phyloP scores from a whole-genome alignment of 2,113 vertebrate genomes.

The Acrocephalus kingi region DNA sequence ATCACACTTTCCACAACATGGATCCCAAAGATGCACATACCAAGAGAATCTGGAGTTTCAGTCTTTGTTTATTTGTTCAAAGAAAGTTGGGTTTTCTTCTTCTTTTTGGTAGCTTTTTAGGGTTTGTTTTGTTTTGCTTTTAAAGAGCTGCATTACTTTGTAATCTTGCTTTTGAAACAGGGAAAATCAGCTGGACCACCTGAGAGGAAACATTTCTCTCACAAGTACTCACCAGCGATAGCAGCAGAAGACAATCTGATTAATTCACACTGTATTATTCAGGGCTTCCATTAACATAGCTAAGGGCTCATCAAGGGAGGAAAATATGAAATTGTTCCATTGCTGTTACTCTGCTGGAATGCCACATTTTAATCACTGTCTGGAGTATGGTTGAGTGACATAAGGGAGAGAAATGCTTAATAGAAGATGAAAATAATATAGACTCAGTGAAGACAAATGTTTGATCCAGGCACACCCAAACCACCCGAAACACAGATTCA shows the following conservation, averaged over 20 bases:
- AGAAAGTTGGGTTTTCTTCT: slow-evolving; percentile 26
- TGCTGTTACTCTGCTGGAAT: slow-evolving; percentile 36
- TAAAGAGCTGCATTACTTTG: slow-evolving; percentile 30
- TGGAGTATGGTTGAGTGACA: slow-evolving; percentile 34
- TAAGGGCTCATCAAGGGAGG: slow-evolving; percentile 36
- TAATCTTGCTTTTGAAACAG: neutral
- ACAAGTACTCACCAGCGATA: slow-evolving; percentile 5
- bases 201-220: neutral
- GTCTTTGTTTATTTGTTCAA: slow-evolving; percentile 58
- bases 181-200: slow-evolving; percentile 47
- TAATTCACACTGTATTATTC: slow-evolving; percentile 40
- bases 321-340: slow-evolving; percentile 58
- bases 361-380: slow-evolving; percentile 36
- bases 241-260: slow-evolving; percentile 37
- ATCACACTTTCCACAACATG: slow-evolving; percentile 72
- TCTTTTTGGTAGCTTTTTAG: slow-evolving; percentile 18
- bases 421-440: slow-evolving; percentile 27
- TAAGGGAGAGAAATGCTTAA: slow-evolving; percentile 43
- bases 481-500: neutral
- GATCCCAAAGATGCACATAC: slow-evolving; percentile 64
- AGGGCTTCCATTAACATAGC: slow-evolving; percentile 56
- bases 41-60: slow-evolving; percentile 42
- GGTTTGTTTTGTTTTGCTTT: slow-evolving; percentile 41
- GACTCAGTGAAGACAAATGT: slow-evolving; percentile 33
- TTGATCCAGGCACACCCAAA: neutral